Evolutionary conservation across 2,888 invertebrate genomes (phyloP).

Genomic region (Sipha maydis): DNA sequence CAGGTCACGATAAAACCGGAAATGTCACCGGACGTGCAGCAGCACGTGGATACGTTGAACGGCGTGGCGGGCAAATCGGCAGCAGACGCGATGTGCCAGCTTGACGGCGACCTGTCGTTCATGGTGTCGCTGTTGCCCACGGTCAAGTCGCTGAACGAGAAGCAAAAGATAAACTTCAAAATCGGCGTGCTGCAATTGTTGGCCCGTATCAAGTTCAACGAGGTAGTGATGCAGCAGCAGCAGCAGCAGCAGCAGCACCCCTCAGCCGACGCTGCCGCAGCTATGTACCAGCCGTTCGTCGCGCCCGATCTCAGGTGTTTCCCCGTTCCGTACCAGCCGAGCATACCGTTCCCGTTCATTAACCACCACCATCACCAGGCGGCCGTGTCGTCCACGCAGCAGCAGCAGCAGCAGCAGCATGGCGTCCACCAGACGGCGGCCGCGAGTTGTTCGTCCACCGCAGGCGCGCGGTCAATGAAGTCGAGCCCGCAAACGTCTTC

Average conservation of each 20-base stretch:
- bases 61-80: background rate
- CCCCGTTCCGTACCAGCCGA: background rate
- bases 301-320: conserved; percentile 1
- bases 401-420: background rate
- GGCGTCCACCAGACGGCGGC: background rate
- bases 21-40: conserved; percentile 12
- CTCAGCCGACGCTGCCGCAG: background rate
- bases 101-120: conserved; percentile 54
- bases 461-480: background rate
- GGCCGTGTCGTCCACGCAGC: conserved; percentile 12
- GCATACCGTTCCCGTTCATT: background rate
- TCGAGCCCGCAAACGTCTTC: conserved; percentile 8
- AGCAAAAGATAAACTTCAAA: conserved; percentile 38
- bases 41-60: conserved; percentile 10
- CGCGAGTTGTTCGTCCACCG: background rate
- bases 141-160: conserved; percentile 46
- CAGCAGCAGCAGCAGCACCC: background rate
- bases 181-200: conserved; percentile 45
- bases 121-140: conserved; percentile 53
- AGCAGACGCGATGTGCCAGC: conserved; percentile 29
- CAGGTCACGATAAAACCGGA: background rate
- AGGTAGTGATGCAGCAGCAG: background rate
- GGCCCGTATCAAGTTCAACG: conserved; percentile 40
- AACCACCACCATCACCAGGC: background rate
- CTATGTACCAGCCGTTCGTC: background rate